phyloP scores from a whole-genome alignment of 2,888 invertebrate genomes.

The Volucella zonaria region DNA sequence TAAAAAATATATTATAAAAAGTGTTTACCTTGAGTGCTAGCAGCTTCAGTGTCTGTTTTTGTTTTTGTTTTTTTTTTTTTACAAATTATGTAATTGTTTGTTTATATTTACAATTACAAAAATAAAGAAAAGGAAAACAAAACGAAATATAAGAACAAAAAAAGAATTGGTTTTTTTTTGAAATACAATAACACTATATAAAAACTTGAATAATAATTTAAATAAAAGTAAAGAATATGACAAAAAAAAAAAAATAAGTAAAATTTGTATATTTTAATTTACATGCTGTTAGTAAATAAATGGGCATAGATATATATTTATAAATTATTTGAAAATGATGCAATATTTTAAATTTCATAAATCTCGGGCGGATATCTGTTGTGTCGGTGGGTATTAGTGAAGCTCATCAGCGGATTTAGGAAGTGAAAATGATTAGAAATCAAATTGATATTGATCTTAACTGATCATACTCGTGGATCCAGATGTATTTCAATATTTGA shows the following conservation, averaged over 20 bases:
- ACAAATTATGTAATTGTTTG: conserved; percentile 20
- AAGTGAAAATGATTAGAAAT: no score
- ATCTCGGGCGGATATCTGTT: conserved; percentile 21
- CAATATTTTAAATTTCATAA: not conserved
- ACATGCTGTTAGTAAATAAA: no score
- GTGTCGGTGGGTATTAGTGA: no score
- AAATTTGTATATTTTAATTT: not conserved
- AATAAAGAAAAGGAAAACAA: conserved; percentile 45
- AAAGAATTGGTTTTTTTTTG: conserved; percentile 12
- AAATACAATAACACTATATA: conserved; percentile 35
- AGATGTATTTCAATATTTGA: no score
- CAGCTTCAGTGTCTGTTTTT: conserved; percentile 78
- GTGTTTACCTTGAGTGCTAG: conserved; percentile 79
- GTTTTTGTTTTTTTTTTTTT: conserved; percentile 27
- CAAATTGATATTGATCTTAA: no score
- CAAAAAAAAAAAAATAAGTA: not conserved
- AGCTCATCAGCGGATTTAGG: no score
- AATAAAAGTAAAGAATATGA: not conserved
- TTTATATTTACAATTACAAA: conserved; percentile 39
- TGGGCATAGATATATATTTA: not conserved
- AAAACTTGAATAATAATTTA: conserved; percentile 39
- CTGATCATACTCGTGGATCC: no score
- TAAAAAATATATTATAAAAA: conserved; percentile 57
- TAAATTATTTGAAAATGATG: not conserved
- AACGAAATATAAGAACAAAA: conserved; percentile 55